These are phyloP conservation scores for Rhabdornis inornatus DNA, from an alignment of 2,113 vertebrate genomes.

Conservation along the genomic window DNA sequence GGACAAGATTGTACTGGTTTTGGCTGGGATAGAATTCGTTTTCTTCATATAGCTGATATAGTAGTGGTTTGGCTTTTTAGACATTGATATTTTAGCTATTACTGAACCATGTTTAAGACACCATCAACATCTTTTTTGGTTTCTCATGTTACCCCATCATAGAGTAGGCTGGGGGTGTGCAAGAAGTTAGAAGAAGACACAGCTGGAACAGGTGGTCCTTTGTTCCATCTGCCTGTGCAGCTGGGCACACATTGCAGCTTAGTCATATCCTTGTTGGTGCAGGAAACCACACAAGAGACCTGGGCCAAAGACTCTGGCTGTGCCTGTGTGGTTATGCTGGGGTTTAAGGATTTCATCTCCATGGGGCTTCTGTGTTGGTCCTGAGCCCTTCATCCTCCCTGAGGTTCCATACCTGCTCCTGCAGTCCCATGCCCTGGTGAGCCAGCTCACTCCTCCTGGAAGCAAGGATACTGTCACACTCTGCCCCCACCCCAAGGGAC, in stretches of 20 bases:
- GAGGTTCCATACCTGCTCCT: neutral
- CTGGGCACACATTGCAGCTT: neutral
- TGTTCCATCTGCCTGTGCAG: neutral
- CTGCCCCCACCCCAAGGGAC: accelerated
- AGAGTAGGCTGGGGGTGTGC: neutral
- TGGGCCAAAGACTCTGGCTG: neutral
- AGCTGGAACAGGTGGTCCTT: neutral
- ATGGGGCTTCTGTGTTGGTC: accelerated
- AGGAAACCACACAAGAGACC: neutral
- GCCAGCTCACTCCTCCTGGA: neutral
- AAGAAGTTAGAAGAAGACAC: neutral
- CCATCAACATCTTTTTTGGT: accelerated
- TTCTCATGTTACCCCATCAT: neutral
- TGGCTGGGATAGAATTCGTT: neutral
- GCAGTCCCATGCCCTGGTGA: neutral
- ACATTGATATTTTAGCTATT: neutral
- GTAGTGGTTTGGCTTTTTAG: neutral
- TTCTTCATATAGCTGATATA: neutral
- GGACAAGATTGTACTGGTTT: neutral
- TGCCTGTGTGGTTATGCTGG: neutral
- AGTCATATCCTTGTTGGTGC: neutral
- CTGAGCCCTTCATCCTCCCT: neutral
- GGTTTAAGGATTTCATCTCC: neutral
- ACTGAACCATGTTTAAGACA: too few species aligned
- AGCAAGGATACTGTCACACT: neutral